These are phyloP conservation scores for Epistrophe eligans DNA, from an alignment of 2,888 invertebrate species.

Conservation along the genomic window DNA sequence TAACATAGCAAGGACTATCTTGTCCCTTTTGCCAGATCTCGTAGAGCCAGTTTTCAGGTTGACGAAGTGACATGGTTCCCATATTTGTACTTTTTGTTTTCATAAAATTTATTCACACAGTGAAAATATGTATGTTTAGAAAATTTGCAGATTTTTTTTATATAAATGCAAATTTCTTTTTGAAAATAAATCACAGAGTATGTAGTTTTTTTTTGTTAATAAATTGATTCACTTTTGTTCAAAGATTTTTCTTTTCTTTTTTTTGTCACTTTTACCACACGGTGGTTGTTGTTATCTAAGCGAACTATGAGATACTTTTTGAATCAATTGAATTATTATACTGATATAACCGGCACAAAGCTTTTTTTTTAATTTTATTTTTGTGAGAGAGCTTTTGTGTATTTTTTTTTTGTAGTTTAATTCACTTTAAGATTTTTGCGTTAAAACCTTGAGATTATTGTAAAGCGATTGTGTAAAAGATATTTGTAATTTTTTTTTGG, in stretches of 20 bases:
- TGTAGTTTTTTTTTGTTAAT: neutral
- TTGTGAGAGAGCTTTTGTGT: conserved; percentile 42
- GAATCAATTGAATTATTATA: conserved; percentile 1
- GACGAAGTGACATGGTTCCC: conserved; percentile 83
- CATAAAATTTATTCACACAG: conserved; percentile 67
- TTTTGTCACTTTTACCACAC: conserved; percentile 62
- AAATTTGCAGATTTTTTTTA: conserved; percentile 38
- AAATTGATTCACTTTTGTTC: conserved; percentile 42
- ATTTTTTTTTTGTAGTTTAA: conserved; percentile 6
- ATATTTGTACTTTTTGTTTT: conserved; percentile 80
- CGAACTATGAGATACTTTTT: conserved; percentile 45
- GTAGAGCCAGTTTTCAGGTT: conserved; percentile 86
- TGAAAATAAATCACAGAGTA: conserved; percentile 27
- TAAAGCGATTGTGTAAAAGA: conserved; percentile 26
- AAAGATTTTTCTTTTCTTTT: neutral
- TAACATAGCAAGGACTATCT: conserved; percentile 88
- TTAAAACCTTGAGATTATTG: conserved; percentile 6
- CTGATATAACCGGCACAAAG: conserved; percentile 55
- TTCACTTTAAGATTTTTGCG: conserved; percentile 14
- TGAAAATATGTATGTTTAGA: conserved; percentile 35
- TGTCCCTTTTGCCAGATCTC: conserved; percentile 88
- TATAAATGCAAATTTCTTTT: conserved; percentile 24
- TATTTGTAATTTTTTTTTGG: conserved; percentile 23
- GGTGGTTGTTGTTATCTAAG: conserved; percentile 72
- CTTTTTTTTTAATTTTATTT: conserved; percentile 14